Percentiles rank a stretch among this genome's conserved stretches.
Conservation (phyloP, 2,113 vertebrate species). For the Microtus pennsylvanicus region DNA sequence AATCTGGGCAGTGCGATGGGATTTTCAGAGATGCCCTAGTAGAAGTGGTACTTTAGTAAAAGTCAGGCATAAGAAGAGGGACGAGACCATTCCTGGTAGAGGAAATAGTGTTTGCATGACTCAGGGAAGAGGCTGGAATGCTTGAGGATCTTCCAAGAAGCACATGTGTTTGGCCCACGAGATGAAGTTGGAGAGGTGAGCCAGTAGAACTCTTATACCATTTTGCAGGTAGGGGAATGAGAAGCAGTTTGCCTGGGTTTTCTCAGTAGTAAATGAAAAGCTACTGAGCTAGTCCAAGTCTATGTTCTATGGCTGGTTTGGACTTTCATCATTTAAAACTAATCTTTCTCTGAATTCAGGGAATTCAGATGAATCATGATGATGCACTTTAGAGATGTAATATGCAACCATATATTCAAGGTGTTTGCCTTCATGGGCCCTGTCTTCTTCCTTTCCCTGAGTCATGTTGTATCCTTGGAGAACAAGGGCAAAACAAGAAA, state of each 20-base stretch:
- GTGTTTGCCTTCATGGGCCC: not conserved
- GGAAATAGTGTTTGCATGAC: not conserved
- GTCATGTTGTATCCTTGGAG: slow-evolving; percentile 14
- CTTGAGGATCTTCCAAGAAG: not conserved
- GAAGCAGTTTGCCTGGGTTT: not conserved
- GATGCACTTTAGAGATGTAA: not conserved
- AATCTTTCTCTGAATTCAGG: not conserved
- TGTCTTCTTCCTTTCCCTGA: not conserved
- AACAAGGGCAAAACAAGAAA: not conserved
- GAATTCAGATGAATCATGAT: not conserved
- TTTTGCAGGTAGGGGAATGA: not conserved
- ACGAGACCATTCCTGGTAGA: not conserved
- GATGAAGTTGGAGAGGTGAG: not conserved
- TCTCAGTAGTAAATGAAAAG: not conserved
- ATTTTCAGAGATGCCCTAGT: not conserved
- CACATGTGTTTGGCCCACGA: not conserved
- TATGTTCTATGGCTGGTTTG: not conserved
- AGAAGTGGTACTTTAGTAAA: not conserved
- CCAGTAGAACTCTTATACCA: not conserved
- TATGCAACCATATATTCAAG: not conserved
- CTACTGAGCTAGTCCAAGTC: not conserved
- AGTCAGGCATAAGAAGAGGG: not conserved
- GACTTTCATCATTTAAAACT: not conserved
- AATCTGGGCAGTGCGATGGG: not conserved
- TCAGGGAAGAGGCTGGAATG: not conserved